Percentiles rank a stretch among this genome's conserved stretches.
Conservation (phyloP, 2,797 vertebrate genomes). For the Dromococcyx pavoninus region DNA sequence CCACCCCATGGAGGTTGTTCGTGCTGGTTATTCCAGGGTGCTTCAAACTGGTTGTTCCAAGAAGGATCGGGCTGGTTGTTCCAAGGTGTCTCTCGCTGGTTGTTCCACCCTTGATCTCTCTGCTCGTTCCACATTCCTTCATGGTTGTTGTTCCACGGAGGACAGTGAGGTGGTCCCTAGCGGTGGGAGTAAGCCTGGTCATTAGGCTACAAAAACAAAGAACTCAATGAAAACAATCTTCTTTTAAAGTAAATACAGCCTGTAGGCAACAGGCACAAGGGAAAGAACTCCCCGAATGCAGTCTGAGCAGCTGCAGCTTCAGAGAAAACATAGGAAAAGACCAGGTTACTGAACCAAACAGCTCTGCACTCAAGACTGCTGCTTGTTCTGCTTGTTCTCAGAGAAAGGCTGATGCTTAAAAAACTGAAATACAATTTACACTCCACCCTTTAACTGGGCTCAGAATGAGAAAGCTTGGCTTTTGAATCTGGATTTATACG, state of each 20-base stretch:
- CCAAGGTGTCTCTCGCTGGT: slow-evolving; percentile 87
- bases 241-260: neutral
- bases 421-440: neutral
- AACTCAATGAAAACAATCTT: neutral
- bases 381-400: neutral
- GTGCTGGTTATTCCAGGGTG: slow-evolving; percentile 92
- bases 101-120: slow-evolving; percentile 91
- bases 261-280: fast-evolving
- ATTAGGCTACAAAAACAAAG: slow-evolving; percentile 34
- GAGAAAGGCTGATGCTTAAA: fast-evolving
- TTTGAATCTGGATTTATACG: neutral
- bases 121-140: slow-evolving; percentile 97
- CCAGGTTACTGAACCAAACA: neutral
- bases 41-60: slow-evolving; percentile 93
- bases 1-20: slow-evolving; percentile 95
- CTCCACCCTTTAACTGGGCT: neutral
- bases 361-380: neutral
- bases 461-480: neutral
- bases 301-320: neutral
- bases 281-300: neutral
- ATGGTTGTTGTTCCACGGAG: slow-evolving; percentile 93
- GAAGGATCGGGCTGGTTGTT: slow-evolving; percentile 88
- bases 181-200: slow-evolving; percentile 81
- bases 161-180: slow-evolving; percentile 92
- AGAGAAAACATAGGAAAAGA: neutral